Conservation (phyloP, 2,888 invertebrate species). For the Aphrophora alni region DNA sequence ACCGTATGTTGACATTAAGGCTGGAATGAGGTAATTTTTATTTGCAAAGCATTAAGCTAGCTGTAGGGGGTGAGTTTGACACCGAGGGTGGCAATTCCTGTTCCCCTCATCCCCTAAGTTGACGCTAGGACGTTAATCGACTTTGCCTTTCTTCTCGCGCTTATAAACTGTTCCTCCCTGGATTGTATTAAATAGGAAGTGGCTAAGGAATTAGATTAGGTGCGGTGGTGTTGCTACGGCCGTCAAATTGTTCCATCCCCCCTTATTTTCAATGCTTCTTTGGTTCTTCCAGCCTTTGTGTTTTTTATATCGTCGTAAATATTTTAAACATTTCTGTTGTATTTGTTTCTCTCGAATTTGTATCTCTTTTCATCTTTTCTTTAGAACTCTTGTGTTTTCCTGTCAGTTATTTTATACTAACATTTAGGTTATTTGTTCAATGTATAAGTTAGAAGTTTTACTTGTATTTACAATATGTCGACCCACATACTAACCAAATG, state of each 20-base stretch:
- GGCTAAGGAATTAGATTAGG: slow-evolving; percentile 2
- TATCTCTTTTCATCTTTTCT: background rate
- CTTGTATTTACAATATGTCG: too few relatives aligned
- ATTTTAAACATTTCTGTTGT: background rate
- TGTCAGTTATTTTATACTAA: too few relatives aligned
- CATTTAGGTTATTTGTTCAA: too few relatives aligned
- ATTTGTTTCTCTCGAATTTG: background rate
- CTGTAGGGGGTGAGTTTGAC: slow-evolving; percentile 9
- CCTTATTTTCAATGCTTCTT: background rate
- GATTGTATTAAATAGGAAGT: background rate
- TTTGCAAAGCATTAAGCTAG: slow-evolving; percentile 2
- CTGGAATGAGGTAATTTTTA: slow-evolving; percentile 6
- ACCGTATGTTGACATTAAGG: slow-evolving; percentile 2
- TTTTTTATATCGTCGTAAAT: background rate
- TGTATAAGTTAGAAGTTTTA: too few relatives aligned
- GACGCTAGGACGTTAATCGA: slow-evolving; percentile 6
- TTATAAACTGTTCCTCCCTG: background rate
- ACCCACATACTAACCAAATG: too few relatives aligned
- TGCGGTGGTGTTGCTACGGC: background rate
- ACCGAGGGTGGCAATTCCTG: slow-evolving; percentile 6
- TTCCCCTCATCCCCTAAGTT: background rate
- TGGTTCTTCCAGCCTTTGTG: background rate
- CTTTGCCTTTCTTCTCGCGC: background rate
- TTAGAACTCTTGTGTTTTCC: too few relatives aligned
- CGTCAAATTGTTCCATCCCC: background rate